Base-by-base conservation (phyloP, 2,113 vertebrate genomes). In the Hoplias malabaricus region DNA sequence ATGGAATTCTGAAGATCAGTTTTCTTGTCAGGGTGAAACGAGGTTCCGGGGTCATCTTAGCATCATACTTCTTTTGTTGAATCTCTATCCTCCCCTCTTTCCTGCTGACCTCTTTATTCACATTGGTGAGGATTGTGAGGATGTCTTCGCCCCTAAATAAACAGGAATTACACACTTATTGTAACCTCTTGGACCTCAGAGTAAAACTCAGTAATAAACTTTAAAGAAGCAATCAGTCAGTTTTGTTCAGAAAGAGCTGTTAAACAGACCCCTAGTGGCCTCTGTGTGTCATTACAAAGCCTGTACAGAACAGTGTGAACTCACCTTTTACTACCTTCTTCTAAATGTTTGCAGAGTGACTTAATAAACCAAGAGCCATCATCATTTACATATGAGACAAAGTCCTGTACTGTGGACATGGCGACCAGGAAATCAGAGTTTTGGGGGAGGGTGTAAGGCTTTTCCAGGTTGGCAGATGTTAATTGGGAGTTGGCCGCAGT, bases 351-450 rank as follows among this genome's bases (percentile, higher is more conserved):
- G 8, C 76, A 78, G 34, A 78, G 31, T n/a, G 67, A 62, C n/a
- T 78, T 12, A 14, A 70, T 78, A 19, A 78, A 78, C 75, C 75
- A 78, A 5, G 75, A 38, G 16, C 76, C 75, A 9, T 1, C 21
- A 34, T 0, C 0, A 27, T 6, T 0, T 10, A 54, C 29, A 10
- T 48, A 0, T 2, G 76, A 21, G 1, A 23, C 0, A 63, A 38
- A 78, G 23, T 46, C 68, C 7, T 63, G 14, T 1, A 78, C 68
- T 4, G 76, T 71, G 21, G 76, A 71, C 56, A 13, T 27, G 56
- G 40, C 40, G n/a, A 62, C 57, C 31, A 78, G 68, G 69, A 78
- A 62, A 50, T 71, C 67, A 0, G 76, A 78, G 69, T 38, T 7
- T 29, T 36, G 50, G 14, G 76, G 2, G 69, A 70, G 68, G 63